Base-by-base conservation (phyloP, 2,888 invertebrate genomes). In the Melinaea menophilus region DNA sequence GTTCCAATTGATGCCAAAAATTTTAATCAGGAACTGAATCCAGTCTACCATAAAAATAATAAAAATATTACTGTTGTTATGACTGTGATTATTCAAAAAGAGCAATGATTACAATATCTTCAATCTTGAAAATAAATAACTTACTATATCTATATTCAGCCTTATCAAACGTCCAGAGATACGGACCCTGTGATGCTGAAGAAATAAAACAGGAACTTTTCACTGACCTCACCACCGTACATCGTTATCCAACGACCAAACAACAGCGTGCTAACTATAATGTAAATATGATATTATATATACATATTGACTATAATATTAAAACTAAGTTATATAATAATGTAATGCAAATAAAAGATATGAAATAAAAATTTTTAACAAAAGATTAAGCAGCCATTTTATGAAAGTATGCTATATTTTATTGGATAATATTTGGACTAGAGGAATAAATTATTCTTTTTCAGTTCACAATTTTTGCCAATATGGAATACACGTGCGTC, bases 401-500 rank as follows among this genome's bases (percentile, higher is more conserved):
- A 2, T 41, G 3, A 9, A 41, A 5, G 37, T 37, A 9, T 41
- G 41, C 7, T 9, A 41, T 41, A 9, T 41, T 41, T 41, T 41
- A 41, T 41, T 41, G 11, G 37, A 41, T 9, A 41, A 3, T 41
- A 9, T 41, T 41, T 41, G 9, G 3, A 11, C 41, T 41, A 9
- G 41, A 41, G 3, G 3, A 11, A 41, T 41, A 2, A 41, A 41
- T 11, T 31, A 51, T n/a, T 9, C 1, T 2, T 46, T 71, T 75
- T 7, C 75, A 82, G 82, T 59, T 82, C 56, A 75, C 82, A 13
- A 68, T 82, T 5, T 65, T 71, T 57, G 62, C 73, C 0, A 61
- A 71, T 33, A 64, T 76, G 3, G 82, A 82, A 35, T 84, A 82
- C 64, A 76, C 79, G 0, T 84, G 82, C 69, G 64, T 82, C 0